Percentiles rank a stretch among this genome's conserved stretches.
These are phyloP conservation scores for Globia sparganii DNA, from an alignment of 2,888 invertebrate genomes.

Conservation along the genomic window DNA sequence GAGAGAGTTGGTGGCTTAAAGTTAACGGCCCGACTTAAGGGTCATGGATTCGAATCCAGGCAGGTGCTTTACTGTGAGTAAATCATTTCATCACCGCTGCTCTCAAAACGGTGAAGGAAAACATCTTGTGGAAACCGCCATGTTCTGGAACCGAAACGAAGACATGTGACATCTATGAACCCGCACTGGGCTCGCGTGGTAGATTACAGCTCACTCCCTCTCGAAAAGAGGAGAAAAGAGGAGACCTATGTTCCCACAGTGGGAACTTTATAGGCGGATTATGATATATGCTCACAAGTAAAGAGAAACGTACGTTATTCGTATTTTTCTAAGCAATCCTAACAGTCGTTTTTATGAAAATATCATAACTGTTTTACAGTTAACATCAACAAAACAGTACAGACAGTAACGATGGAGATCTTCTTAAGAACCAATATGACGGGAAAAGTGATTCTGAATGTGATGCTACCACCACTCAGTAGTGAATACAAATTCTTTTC, in stretches of 20 bases:
- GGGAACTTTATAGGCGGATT: not conserved
- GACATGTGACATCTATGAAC: not conserved
- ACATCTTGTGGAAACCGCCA: not conserved
- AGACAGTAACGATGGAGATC: slow-evolving; percentile 77
- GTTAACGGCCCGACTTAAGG: not conserved
- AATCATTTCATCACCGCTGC: not conserved
- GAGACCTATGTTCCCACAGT: not conserved
- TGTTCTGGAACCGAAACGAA: not conserved
- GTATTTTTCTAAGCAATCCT: not conserved
- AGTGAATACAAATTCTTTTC: slow-evolving; percentile 88
- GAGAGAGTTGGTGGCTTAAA: not conserved
- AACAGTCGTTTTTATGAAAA: not conserved
- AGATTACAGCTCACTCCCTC: not conserved
- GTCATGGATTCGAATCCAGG: not conserved
- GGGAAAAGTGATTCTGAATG: slow-evolving; percentile 87
- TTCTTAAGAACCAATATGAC: slow-evolving; percentile 85
- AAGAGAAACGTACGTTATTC: not conserved
- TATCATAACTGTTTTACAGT: slow-evolving; percentile 29
- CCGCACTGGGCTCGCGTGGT: not conserved
- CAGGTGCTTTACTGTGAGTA: not conserved
- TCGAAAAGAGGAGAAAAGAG: not conserved
- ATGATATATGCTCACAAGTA: not conserved
- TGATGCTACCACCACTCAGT: slow-evolving; percentile 88
- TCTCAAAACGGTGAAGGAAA: not conserved
- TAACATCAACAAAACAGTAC: slow-evolving; percentile 34